phyloP scores from a whole-genome alignment of 1,140 invertebrate genomes.

The Melipona quadrifasciata region DNA sequence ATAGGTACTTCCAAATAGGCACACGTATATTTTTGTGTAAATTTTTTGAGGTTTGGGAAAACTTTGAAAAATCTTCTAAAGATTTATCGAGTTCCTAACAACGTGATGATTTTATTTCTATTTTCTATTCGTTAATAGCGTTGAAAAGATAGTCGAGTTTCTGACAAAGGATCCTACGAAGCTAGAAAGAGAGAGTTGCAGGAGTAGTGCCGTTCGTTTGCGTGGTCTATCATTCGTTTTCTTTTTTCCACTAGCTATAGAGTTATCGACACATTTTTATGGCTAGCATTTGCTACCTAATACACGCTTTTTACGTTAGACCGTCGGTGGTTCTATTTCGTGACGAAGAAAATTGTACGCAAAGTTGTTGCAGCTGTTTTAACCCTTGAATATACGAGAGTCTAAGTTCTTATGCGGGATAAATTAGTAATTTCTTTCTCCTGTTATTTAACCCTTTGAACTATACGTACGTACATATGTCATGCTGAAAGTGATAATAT shows the following conservation, averaged over 20 bases:
- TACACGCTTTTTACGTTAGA: too few relatives aligned
- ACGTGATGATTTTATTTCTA: too few relatives aligned
- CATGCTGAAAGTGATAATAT: too few relatives aligned
- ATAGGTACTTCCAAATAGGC: too few relatives aligned
- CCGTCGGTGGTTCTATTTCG: not conserved
- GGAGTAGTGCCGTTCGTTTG: not conserved
- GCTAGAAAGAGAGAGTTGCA: not conserved
- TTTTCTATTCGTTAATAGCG: not conserved
- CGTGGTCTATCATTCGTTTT: too few relatives aligned
- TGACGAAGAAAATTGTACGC: not conserved
- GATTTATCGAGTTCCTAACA: too few relatives aligned
- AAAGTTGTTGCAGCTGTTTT: too few relatives aligned
- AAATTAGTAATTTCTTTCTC: not conserved
- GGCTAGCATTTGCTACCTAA: not conserved
- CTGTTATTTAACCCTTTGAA: too few relatives aligned
- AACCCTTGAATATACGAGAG: not conserved
- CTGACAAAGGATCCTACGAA: not conserved
- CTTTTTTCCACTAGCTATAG: not conserved
- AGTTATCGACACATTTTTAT: constrained; percentile 5
- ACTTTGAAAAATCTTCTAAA: too few relatives aligned
- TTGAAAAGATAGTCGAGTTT: not conserved
- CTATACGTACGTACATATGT: too few relatives aligned
- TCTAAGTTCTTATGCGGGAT: not conserved
- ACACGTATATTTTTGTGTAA: too few relatives aligned
- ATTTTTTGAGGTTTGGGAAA: too few relatives aligned